phyloP scores from a whole-genome alignment of 2,113 vertebrate species.

The Casuarius casuarius region DNA sequence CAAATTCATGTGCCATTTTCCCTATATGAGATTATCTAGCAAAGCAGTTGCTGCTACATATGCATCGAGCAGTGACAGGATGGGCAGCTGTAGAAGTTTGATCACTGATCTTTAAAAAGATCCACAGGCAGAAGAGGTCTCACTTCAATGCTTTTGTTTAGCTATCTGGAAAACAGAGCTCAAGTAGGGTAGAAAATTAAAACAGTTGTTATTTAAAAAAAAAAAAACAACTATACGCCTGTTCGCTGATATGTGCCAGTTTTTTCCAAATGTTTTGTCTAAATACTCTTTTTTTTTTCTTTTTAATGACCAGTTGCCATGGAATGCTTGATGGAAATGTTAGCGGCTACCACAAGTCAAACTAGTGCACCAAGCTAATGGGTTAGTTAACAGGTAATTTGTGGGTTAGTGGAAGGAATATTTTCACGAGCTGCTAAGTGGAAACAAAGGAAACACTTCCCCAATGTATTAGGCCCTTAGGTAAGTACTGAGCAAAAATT shows the following conservation, averaged over 20 bases:
- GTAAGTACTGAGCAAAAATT: neutral
- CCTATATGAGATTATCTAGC: neutral
- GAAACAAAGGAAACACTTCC: neutral
- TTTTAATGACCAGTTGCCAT: neutral
- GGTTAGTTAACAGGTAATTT: neutral
- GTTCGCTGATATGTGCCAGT: neutral
- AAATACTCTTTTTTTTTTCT: neutral
- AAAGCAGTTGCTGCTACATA: neutral
- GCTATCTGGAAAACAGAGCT: neutral
- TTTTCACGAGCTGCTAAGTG: neutral
- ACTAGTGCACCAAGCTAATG: neutral
- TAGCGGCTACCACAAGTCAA: neutral
- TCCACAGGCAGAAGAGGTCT: neutral
- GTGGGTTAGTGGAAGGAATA: neutral
- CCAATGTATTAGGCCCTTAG: fast-evolving
- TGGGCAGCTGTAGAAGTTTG: neutral
- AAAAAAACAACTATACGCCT: neutral
- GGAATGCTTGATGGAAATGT: neutral
- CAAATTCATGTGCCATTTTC: neutral
- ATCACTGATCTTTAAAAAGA: neutral
- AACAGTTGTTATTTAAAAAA: neutral
- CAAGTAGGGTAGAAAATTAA: neutral
- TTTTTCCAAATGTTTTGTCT: neutral
- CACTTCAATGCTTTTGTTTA: neutral
- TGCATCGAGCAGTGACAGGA: neutral